Percentiles rank a stretch among this genome's conserved stretches.
These are phyloP conservation scores for Myzus persicae DNA, from an alignment of 1,140 invertebrate species.

Conservation along the genomic window DNA sequence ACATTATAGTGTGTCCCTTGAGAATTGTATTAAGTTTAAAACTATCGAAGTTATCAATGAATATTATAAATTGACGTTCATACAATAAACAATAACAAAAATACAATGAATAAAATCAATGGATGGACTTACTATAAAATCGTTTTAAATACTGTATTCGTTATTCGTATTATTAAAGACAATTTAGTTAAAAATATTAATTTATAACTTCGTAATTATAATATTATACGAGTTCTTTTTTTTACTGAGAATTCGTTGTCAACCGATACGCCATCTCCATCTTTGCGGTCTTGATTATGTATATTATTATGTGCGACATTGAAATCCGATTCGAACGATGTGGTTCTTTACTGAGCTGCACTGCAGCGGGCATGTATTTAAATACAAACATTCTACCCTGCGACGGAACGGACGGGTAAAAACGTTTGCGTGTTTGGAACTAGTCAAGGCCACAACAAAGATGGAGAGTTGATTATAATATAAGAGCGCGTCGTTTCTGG, in stretches of 20 bases:
- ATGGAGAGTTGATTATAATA: slow-evolving; percentile 22
- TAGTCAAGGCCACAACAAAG: not conserved
- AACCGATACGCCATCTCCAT: not conserved
- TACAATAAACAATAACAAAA: too few relatives aligned
- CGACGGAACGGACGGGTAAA: not conserved
- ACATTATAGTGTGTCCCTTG: not conserved
- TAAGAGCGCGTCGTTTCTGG: not conserved
- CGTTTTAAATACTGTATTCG: too few relatives aligned
- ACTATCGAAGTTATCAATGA: not conserved
- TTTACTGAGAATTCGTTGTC: not conserved
- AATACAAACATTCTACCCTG: not conserved
- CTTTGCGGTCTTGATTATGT: not conserved
- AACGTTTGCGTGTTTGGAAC: slow-evolving; percentile 26
- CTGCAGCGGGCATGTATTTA: not conserved
- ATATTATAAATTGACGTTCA: not conserved
- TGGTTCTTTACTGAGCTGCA: not conserved
- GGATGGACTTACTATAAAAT: too few relatives aligned
- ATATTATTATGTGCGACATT: not conserved
- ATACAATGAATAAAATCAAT: too few relatives aligned
- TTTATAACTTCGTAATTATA: not conserved
- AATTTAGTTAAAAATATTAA: too few relatives aligned
- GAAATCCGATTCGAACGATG: not conserved
- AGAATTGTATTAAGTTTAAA: not conserved
- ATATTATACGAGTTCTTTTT: not conserved
- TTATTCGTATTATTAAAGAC: too few relatives aligned